Evolutionary conservation across 2,797 vertebrate species (phyloP).

Genomic region (Bovichtus variegatus): DNA sequence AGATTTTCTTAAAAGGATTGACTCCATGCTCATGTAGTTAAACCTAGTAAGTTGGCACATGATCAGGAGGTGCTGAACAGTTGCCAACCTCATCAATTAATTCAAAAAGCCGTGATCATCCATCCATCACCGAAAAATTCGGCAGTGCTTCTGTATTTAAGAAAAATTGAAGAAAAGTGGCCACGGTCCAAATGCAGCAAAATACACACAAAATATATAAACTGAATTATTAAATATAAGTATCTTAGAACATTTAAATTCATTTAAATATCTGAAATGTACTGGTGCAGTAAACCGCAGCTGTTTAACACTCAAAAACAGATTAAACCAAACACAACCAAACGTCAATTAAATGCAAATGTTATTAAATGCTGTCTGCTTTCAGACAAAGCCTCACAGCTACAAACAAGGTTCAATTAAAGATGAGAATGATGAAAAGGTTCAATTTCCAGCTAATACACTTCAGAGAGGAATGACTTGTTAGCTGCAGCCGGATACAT

Average conservation of each 20-base stretch:
- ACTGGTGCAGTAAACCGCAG: not conserved
- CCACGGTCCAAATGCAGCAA: not conserved
- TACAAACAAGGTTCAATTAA: constrained; percentile 51
- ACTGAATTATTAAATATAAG: not conserved
- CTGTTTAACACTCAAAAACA: constrained; percentile 30
- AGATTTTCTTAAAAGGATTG: not conserved
- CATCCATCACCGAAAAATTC: not conserved
- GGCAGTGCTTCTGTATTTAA: not conserved
- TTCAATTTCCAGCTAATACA: constrained; percentile 50
- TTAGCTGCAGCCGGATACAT: constrained; percentile 57
- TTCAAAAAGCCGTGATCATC: not conserved
- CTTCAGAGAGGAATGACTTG: constrained; percentile 51
- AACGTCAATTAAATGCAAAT: constrained; percentile 32
- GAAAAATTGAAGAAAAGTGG: not conserved
- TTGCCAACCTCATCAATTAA: not conserved
- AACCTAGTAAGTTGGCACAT: not conserved
- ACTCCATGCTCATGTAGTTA: not conserved
- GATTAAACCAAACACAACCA: constrained; percentile 34
- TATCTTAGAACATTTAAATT: not conserved
- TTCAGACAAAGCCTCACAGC: constrained; percentile 33
- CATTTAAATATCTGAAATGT: constrained; percentile 24
- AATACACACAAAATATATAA: not conserved
- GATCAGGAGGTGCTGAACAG: not conserved
- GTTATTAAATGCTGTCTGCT: constrained; percentile 20
- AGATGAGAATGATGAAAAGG: constrained; percentile 65